These are phyloP conservation scores for Conistra vaccinii DNA, from an alignment of 2,888 invertebrate genomes.

Conservation along the genomic window DNA sequence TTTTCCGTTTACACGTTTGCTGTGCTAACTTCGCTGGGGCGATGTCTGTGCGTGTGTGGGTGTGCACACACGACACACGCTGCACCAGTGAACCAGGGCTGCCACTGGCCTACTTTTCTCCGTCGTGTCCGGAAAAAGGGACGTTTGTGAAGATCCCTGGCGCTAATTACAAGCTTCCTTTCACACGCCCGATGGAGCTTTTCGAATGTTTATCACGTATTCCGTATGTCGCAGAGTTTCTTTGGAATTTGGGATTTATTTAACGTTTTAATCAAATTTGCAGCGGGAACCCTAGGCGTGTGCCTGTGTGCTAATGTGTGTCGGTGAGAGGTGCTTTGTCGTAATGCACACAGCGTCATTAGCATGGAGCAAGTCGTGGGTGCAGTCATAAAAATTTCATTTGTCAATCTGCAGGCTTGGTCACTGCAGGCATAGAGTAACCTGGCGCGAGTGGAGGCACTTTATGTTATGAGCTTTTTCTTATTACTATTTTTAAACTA, in stretches of 20 bases:
- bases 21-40: slow-evolving; percentile 77
- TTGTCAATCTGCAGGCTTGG: slow-evolving; percentile 81
- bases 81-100: slow-evolving; percentile 66
- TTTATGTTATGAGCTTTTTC: slow-evolving; percentile 15
- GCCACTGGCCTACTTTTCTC: slow-evolving; percentile 71
- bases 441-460: slow-evolving; percentile 3
- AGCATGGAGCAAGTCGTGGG: slow-evolving; percentile 75
- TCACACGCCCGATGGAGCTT: slow-evolving; percentile 65
- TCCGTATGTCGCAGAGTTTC: slow-evolving; percentile 62
- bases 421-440: slow-evolving; percentile 62
- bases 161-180: slow-evolving; percentile 70
- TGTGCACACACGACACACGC: slow-evolving; percentile 28
- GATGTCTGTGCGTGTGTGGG: slow-evolving; percentile 52
- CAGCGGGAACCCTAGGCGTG: slow-evolving; percentile 61
- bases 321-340: slow-evolving; percentile 62
- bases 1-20: slow-evolving; percentile 87
- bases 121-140: slow-evolving; percentile 61
- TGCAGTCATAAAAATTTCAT: slow-evolving; percentile 83
- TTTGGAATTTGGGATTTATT: slow-evolving; percentile 61
- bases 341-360: slow-evolving; percentile 80
- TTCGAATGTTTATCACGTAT: slow-evolving; percentile 69
- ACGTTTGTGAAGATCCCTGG: slow-evolving; percentile 66
- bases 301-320: slow-evolving; percentile 57
- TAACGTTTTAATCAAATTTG: slow-evolving; percentile 65
- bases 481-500: slow-evolving; percentile 15